Evolutionary conservation across 2,888 invertebrate species (phyloP).

Genomic region (Loripinus fragilis): DNA sequence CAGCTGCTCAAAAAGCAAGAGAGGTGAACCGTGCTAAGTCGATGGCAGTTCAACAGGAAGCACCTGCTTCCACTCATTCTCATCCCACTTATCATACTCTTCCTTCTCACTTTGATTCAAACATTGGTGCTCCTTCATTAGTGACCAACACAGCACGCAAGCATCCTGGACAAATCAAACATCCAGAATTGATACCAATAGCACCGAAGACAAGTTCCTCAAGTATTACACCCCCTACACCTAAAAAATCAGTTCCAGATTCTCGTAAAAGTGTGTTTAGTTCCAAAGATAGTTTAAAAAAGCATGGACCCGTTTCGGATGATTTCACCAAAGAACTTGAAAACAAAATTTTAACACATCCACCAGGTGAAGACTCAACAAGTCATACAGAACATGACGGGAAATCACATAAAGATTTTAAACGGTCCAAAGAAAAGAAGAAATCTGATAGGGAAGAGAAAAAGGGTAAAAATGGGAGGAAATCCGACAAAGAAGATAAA

Average conservation of each 20-base stretch:
- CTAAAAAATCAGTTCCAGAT: background rate
- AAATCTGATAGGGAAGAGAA: constrained; percentile 38
- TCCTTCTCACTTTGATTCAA: background rate
- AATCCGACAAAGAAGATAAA: constrained; percentile 19
- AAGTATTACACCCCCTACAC: background rate
- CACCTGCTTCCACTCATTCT: background rate
- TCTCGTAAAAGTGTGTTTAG: background rate
- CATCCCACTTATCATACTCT: background rate
- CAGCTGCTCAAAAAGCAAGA: background rate
- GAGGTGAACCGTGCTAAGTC: background rate
- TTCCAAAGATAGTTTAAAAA: constrained; percentile 10
- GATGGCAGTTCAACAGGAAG: background rate
- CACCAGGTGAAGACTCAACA: constrained; percentile 1
- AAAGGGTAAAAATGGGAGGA: constrained; percentile 23
- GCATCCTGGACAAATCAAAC: constrained; percentile 33
- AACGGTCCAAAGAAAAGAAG: constrained; percentile 29
- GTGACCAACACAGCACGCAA: background rate
- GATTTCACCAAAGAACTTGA: constrained; percentile 40
- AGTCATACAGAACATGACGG: background rate
- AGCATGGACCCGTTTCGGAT: constrained; percentile 21
- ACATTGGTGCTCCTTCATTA: background rate
- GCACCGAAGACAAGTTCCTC: background rate
- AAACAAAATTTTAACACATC: constrained; percentile 23
- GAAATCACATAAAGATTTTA: background rate
- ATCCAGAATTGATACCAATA: constrained; percentile 33